phyloP scores from a whole-genome alignment of 2,888 invertebrate species.

The Spilosoma lubricipeda region DNA sequence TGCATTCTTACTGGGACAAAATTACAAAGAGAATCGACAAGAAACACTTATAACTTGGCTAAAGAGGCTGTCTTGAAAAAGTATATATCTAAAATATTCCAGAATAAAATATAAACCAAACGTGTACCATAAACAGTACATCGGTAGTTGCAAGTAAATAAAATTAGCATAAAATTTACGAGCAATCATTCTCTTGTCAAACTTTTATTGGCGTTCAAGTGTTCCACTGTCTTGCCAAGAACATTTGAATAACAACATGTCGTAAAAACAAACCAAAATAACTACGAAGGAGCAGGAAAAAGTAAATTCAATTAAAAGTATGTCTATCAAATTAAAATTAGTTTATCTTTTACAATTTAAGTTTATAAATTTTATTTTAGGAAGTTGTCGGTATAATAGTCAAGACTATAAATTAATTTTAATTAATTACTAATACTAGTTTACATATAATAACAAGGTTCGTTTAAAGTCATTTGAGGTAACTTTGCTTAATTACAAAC shows the following conservation, averaged over 20 bases:
- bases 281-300: conserved; percentile 26
- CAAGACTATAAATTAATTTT: neutral
- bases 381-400: neutral
- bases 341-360: conserved; percentile 14
- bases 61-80: neutral
- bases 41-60: no score
- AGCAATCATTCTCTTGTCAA: conserved; percentile 47
- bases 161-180: conserved; percentile 48
- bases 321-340: conserved; percentile 35
- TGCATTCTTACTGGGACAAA: no score
- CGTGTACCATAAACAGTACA: conserved; percentile 25
- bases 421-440: neutral
- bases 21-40: no score
- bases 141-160: conserved; percentile 42
- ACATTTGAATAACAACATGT: conserved; percentile 51
- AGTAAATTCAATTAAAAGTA: conserved; percentile 35
- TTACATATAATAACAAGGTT: neutral
- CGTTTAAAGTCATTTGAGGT: neutral
- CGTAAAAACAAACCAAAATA: conserved; percentile 45
- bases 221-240: conserved; percentile 40
- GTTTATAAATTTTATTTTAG: neutral
- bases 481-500: neutral
- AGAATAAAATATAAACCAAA: neutral
- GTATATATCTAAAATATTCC: neutral
- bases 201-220: conserved; percentile 39